Percentiles rank a stretch among this genome's conserved stretches.
phyloP scores from a whole-genome alignment of 2,797 vertebrate species.

The Limosa lapponica region DNA sequence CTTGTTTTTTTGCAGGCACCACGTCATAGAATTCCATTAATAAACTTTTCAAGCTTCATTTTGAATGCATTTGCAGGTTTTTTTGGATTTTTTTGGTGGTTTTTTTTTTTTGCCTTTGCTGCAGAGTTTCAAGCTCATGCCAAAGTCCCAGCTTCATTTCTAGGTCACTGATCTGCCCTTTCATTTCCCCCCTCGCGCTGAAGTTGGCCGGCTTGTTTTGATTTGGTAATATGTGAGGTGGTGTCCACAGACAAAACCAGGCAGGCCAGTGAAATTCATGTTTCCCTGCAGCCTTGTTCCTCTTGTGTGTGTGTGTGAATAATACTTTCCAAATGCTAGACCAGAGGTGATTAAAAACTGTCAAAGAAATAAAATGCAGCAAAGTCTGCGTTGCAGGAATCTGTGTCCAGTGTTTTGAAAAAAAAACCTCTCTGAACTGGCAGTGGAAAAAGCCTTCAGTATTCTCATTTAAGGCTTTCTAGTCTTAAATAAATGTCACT shows the following conservation, averaged over 20 bases:
- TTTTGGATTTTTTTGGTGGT: too few species aligned
- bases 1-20: not conserved
- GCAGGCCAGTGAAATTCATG: slow-evolving; percentile 33
- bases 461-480: not conserved
- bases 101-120: not conserved
- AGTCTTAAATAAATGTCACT: not conserved
- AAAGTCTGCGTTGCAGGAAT: not conserved
- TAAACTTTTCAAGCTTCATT: slow-evolving; percentile 3
- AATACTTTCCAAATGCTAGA: slow-evolving; percentile 63
- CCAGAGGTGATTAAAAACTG: slow-evolving; percentile 33
- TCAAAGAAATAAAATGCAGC: slow-evolving; percentile 16
- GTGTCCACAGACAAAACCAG: slow-evolving; percentile 55
- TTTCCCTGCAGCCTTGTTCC: slow-evolving; percentile 48
- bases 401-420: not conserved
- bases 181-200: slow-evolving; percentile 43
- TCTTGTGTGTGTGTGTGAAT: not conserved
- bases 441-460: not conserved
- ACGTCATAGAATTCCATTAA: not conserved
- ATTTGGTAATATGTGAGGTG: slow-evolving; percentile 58
- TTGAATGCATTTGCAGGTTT: not conserved
- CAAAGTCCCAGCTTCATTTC: slow-evolving; percentile 43
- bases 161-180: slow-evolving; percentile 60
- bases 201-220: slow-evolving; percentile 53
- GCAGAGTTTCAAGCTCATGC: slow-evolving; percentile 1
- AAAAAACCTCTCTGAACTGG: not conserved